Evolutionary conservation across 2,113 vertebrate genomes (phyloP).

Genomic region (Periophthalmodon schlosseri): DNA sequence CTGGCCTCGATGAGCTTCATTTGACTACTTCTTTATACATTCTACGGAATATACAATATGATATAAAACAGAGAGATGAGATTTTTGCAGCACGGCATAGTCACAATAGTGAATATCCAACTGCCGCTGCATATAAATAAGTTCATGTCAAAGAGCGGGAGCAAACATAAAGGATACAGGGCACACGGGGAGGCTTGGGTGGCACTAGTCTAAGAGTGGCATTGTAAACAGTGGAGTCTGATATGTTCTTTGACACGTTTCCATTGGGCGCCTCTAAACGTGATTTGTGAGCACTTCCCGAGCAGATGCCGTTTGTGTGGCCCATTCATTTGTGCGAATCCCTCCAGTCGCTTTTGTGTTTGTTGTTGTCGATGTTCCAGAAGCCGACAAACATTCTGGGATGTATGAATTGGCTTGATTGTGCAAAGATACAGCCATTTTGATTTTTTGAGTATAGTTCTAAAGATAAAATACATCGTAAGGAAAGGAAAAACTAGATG

Average conservation of each 20-base stretch:
- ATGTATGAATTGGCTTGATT: constrained; percentile 41
- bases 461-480: background rate
- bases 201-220: constrained; percentile 6
- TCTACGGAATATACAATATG: background rate
- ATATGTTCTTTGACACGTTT: constrained; percentile 40
- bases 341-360: constrained; percentile 38
- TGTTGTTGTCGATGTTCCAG: constrained; percentile 20
- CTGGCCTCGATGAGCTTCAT: too few relatives aligned
- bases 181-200: background rate
- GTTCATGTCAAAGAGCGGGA: background rate
- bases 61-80: background rate
- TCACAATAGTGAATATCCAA: background rate
- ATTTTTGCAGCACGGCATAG: background rate
- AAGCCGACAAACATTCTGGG: constrained; percentile 22
- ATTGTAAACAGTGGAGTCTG: constrained; percentile 31
- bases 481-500: background rate
- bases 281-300: constrained; percentile 51
- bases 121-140: background rate
- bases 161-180: background rate
- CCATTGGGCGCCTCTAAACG: constrained; percentile 20
- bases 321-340: constrained; percentile 47
- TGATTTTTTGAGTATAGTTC: constrained; percentile 38
- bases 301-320: constrained; percentile 33
- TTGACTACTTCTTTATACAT: too few relatives aligned
- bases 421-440: constrained; percentile 30